These are phyloP conservation scores for Nomada hirtipes DNA, from an alignment of 2,888 invertebrate species.

Conservation along the genomic window DNA sequence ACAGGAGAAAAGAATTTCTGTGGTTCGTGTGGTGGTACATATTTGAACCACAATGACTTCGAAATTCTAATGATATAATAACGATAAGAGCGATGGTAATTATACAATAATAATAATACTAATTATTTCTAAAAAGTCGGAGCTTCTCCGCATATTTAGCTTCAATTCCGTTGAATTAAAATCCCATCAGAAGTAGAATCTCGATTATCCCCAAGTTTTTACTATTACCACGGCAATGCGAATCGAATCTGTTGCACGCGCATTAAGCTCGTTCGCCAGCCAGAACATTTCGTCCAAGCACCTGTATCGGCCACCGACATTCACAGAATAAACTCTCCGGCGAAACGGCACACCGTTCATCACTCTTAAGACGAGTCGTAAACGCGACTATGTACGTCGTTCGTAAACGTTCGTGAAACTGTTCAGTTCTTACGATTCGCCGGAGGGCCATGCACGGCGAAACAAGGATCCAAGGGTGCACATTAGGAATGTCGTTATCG, in stretches of 20 bases:
- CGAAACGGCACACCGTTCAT: not conserved
- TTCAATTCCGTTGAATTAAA: no score
- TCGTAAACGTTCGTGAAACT: conserved; percentile 7
- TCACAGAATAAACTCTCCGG: not conserved
- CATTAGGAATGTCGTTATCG: conserved; percentile 34
- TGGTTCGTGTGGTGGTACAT: no score
- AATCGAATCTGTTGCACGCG: not conserved
- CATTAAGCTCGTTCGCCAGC: not conserved
- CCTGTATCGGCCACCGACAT: not conserved
- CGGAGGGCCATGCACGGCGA: not conserved
- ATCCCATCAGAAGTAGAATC: no score
- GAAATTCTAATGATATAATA: no score
- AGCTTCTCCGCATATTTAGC: no score
- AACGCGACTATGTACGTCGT: not conserved
- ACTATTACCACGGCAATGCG: no score
- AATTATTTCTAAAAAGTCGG: no score
- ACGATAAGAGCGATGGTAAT: no score
- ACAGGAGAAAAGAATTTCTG: no score
- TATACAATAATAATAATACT: no score
- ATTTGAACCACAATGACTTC: no score
- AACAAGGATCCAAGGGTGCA: not conserved
- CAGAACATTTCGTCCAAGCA: not conserved
- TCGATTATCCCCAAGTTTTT: no score
- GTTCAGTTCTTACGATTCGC: not conserved
- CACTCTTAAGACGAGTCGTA: not conserved